Evolutionary conservation across 2,888 invertebrate species (phyloP), one percentile per base, ranked within the genome.

Genomic region (Microplitis manilae): DNA sequence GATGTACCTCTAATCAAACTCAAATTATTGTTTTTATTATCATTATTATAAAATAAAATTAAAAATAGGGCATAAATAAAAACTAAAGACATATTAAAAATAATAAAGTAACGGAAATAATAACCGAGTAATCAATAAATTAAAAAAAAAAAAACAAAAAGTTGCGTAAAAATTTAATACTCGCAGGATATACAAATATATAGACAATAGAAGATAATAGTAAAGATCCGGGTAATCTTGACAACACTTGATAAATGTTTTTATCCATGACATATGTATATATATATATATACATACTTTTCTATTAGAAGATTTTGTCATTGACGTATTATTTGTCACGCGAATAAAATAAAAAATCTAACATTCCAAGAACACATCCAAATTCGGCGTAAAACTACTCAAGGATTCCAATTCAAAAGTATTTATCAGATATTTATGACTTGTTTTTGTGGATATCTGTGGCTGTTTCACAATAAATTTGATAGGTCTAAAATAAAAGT

Each of bases 321-420:
- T 62, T 77, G 9, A 77, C 9, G 61, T 62, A 67, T 73, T 59
- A 15, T 41, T 64, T 59, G 64, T 72, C 59, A 67, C 60, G 30
- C 67, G 70, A 62, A 72, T 65, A 61, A 76, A 67, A 30, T 64
- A 60, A 50, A 39, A 69, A 78, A 79, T 80, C 77, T 78, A 81
- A 81, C 68, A 77, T 79, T 78, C 78, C 76, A 76, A 78, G 76
- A 80, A 81, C 71, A 78, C 73, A 78, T 79, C 73, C 65, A 59
- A 68, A 74, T 40, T 40, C 39, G 38, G 65, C 38, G 20, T 65
- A 13, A 38, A 30, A 30, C 30, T 30, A 30, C 30, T 30, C 30
- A 30, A 30, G 30, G 30, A 30, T 61, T 39, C 62, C 0, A 30
- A 30, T 41, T 39, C 40, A 65, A 74, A 65, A n/a, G 62, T 30